Evolutionary conservation across 2,797 vertebrate species (phyloP).

Genomic region (Numenius phaeopus): DNA sequence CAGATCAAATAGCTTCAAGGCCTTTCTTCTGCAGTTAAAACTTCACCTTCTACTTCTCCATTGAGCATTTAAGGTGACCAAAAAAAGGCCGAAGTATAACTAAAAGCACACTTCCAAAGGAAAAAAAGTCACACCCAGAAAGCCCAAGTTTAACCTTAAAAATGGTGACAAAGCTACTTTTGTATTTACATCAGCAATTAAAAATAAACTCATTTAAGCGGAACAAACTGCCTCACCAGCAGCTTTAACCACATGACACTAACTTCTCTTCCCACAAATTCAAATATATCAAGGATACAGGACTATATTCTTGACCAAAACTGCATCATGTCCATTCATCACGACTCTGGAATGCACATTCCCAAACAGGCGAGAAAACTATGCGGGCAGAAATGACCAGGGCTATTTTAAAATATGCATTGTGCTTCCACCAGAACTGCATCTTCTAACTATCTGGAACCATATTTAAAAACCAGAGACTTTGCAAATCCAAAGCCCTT

Average conservation of each 20-base stretch:
- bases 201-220: not conserved
- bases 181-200: not conserved
- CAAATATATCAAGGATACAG: not conserved
- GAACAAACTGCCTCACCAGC: not conserved
- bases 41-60: not conserved
- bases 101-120: not conserved
- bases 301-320: not conserved
- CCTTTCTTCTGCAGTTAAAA: not conserved
- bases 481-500: not conserved
- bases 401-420: not conserved
- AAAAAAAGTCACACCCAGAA: not conserved
- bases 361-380: not conserved
- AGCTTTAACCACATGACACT: not conserved
- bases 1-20: not conserved
- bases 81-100: not conserved
- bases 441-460: not conserved
- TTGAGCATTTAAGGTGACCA: not conserved
- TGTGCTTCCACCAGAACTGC: not conserved
- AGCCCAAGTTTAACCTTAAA: not conserved
- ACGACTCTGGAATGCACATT: conserved; percentile 27
- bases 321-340: not conserved
- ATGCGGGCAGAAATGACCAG: not conserved
- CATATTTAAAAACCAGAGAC: not conserved
- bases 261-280: not conserved
- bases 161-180: not conserved